Evolutionary conservation across 2,888 invertebrate genomes (phyloP).

Genomic region (Idaea straminata): DNA sequence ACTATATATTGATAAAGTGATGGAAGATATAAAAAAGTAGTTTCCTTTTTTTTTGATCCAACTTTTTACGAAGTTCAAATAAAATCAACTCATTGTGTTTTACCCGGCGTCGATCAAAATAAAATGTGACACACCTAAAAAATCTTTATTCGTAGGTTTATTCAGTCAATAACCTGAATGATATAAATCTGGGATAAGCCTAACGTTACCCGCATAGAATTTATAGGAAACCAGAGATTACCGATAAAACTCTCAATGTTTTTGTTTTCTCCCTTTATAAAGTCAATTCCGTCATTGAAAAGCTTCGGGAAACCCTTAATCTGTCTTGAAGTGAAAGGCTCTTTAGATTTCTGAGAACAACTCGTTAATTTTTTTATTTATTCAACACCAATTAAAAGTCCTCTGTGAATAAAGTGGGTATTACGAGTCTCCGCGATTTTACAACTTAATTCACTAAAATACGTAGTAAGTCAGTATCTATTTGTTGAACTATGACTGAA

Average conservation of each 20-base stretch:
- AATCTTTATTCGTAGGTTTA: not conserved
- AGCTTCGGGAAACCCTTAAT: conserved; percentile 1
- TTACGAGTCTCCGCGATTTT: not conserved
- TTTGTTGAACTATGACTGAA: too few species aligned
- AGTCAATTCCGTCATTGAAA: conserved; percentile 6
- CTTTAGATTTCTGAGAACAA: not conserved
- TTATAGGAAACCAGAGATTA: not conserved
- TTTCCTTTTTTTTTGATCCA: too few species aligned
- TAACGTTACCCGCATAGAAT: conserved; percentile 2
- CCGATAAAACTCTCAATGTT: conserved; percentile 1
- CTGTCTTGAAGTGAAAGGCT: conserved; percentile 5
- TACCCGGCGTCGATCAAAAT: too few species aligned
- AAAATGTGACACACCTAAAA: not conserved
- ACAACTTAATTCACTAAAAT: too few species aligned
- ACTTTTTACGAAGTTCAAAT: too few species aligned
- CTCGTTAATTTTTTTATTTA: not conserved
- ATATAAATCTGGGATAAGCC: conserved; percentile 12
- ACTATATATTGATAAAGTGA: too few species aligned
- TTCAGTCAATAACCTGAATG: not conserved
- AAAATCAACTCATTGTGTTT: too few species aligned
- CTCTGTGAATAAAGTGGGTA: not conserved
- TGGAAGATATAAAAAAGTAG: too few species aligned
- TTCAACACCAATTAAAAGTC: not conserved
- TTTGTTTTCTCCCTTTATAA: conserved; percentile 4
- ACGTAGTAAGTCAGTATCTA: too few species aligned